These are phyloP conservation scores for Drepana arcuata DNA, from an alignment of 1,140 invertebrate genomes.

Conservation along the genomic window DNA sequence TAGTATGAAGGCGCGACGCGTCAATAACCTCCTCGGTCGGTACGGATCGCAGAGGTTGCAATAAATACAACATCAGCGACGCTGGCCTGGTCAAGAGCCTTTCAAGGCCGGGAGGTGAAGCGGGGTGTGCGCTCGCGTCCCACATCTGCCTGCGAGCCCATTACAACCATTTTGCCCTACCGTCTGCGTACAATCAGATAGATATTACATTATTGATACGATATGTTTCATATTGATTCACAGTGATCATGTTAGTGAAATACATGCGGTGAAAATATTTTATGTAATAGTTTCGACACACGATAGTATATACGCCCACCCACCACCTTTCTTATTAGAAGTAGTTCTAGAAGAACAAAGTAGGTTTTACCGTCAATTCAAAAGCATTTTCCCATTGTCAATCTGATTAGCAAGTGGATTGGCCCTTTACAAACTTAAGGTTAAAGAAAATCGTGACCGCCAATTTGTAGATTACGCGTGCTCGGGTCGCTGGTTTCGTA, in stretches of 20 bases:
- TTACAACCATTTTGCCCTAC: slow-evolving; percentile 33
- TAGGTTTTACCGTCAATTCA: too few relatives aligned
- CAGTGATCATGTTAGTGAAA: too few relatives aligned
- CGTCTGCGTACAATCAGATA: too few relatives aligned
- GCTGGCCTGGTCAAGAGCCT: slow-evolving; percentile 68
- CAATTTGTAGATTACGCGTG: slow-evolving; percentile 49
- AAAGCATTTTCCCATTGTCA: too few relatives aligned
- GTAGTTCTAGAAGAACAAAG: too few relatives aligned
- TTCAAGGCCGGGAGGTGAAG: slow-evolving; percentile 67
- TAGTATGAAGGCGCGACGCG: slow-evolving; percentile 33
- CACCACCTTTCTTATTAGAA: too few relatives aligned
- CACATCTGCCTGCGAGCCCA: slow-evolving; percentile 42
- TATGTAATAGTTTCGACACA: too few relatives aligned
- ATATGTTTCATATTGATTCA: too few relatives aligned
- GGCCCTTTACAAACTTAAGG: slow-evolving; percentile 3
- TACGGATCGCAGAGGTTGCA: slow-evolving; percentile 68
- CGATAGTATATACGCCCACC: too few relatives aligned
- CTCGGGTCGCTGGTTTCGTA: slow-evolving; percentile 44
- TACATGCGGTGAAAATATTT: too few relatives aligned
- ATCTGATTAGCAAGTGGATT: too few relatives aligned
- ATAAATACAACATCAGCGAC: slow-evolving; percentile 66
- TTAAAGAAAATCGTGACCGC: slow-evolving; percentile 37
- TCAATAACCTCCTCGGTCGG: slow-evolving; percentile 69
- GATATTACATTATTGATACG: too few relatives aligned
- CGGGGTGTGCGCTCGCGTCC: slow-evolving; percentile 46